Evolutionary conservation across 2,113 vertebrate species (phyloP).

Genomic region (Nematolebias whitei): DNA sequence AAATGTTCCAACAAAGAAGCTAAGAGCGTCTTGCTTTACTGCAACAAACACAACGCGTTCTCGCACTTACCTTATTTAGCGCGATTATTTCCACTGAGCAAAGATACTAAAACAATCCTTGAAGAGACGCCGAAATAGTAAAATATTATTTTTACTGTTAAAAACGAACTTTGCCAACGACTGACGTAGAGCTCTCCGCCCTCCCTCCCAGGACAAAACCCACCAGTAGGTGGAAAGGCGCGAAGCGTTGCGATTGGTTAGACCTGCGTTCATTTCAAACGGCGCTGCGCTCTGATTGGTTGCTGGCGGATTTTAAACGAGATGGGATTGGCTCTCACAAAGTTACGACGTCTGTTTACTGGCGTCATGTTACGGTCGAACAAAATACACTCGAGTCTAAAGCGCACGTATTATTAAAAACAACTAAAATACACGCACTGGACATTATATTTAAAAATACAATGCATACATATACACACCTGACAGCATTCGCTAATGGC

Average conservation of each 20-base stretch:
- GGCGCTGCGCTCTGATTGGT: slow-evolving; percentile 64
- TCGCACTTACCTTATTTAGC: slow-evolving; percentile 59
- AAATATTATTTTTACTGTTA: slow-evolving; percentile 43
- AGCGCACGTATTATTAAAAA: no score
- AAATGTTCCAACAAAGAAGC: slow-evolving; percentile 56
- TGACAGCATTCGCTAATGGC: no score
- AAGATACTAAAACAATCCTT: slow-evolving; percentile 2
- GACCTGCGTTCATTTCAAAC: slow-evolving; percentile 67
- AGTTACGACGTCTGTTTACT: slow-evolving; percentile 59
- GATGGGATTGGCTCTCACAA: slow-evolving; percentile 42
- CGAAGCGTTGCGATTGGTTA: slow-evolving; percentile 79
- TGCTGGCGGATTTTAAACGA: slow-evolving; percentile 25
- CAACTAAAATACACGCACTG: no score
- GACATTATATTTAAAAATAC: no score
- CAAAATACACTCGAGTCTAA: no score
- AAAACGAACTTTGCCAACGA: slow-evolving; percentile 35
- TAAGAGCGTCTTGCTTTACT: background rate
- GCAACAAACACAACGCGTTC: rapidly evolving
- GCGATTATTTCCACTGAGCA: background rate
- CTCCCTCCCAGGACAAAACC: slow-evolving; percentile 71
- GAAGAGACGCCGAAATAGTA: slow-evolving; percentile 16
- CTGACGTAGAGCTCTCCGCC: slow-evolving; percentile 66
- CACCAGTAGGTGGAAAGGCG: slow-evolving; percentile 74
- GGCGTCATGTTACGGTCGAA: slow-evolving; percentile 35
- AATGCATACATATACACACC: no score